Base-by-base conservation (phyloP, 1,140 invertebrate genomes). In the Pseudomyrmex gracilis region DNA sequence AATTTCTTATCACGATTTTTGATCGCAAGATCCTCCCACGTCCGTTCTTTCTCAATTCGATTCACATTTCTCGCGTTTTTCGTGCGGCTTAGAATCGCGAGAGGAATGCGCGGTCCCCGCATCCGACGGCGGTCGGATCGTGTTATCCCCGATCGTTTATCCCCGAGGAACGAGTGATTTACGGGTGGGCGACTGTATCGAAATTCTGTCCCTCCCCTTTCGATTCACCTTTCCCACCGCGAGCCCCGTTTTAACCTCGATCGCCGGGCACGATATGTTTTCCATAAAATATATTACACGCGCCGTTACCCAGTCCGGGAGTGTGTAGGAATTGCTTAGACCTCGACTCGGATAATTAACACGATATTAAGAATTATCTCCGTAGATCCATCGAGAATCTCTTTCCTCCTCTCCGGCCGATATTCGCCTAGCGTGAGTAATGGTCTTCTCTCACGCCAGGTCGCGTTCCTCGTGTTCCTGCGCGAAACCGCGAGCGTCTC, bases 311-410 rank as follows among this genome's bases (percentile, higher is more conserved):
- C 5, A 34, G 24, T 9, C 57, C 84, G 66, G 73, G 51, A 73
- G 57, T 34, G 34, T 58, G 64, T 86, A 24, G 87, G 66, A 74
- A 88, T 89, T 88, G 64, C 77, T 51, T 84, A 73, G 20, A 47
- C 63, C 55, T 64, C 77, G 63, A 58, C 64, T 78, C 73, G 74
- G 84, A 88, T 89, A 88, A 89, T 89, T 89, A 89, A 89, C 87
- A 86, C 87, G 74, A 64, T 87, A 89, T 89, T 86, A 88, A 89
- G 87, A 88, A 51, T 86, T 89, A 89, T 89, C 87, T 88, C 60
- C 51, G 78, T 67, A 64, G 80, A 85, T 88, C 70, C 86, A 87
- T 87, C 86, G 74, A 57, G 53, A 47, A 49, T 61, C 57, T 22
- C 13, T 15, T n/a, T 10, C 17, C 1, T 24, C 61, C 45, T 45